These are phyloP conservation scores for Tetranychus piercei DNA, from an alignment of 2,888 invertebrate genomes.

Conservation along the genomic window DNA sequence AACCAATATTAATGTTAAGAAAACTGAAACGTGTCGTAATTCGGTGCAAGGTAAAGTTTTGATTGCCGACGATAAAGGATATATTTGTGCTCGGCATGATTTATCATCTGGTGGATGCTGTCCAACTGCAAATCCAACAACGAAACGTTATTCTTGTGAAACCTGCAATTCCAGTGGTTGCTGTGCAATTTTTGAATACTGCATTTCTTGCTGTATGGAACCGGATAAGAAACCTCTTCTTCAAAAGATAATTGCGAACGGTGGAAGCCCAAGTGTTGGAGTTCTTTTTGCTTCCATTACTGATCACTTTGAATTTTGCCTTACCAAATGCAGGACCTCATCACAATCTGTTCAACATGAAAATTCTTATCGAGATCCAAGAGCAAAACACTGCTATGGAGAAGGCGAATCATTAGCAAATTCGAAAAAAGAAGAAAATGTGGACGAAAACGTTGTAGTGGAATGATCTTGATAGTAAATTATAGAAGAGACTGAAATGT, in stretches of 20 bases:
- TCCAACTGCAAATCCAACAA: conserved; percentile 34
- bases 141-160: conserved; percentile 38
- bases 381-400: conserved; percentile 66
- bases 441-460: background rate
- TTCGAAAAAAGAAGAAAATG: background rate
- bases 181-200: conserved; percentile 73
- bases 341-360: conserved; percentile 59
- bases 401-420: background rate
- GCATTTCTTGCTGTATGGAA: conserved; percentile 79
- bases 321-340: conserved; percentile 78
- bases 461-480: background rate
- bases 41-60: conserved; percentile 59
- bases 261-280: conserved; percentile 50
- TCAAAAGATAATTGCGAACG: conserved; percentile 43
- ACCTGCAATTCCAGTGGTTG: conserved; percentile 42
- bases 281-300: conserved; percentile 60
- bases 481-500: too few relatives aligned
- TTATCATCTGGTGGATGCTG: conserved; percentile 65
- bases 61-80: conserved; percentile 73
- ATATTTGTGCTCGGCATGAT: conserved; percentile 57
- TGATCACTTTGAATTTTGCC: conserved; percentile 76
- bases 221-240: conserved; percentile 63
- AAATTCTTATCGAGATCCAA: conserved; percentile 72
- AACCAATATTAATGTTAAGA: conserved; percentile 19
- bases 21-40: conserved; percentile 27